Base-by-base conservation (phyloP, 2,888 invertebrate genomes). In the Cistogaster globosa region DNA sequence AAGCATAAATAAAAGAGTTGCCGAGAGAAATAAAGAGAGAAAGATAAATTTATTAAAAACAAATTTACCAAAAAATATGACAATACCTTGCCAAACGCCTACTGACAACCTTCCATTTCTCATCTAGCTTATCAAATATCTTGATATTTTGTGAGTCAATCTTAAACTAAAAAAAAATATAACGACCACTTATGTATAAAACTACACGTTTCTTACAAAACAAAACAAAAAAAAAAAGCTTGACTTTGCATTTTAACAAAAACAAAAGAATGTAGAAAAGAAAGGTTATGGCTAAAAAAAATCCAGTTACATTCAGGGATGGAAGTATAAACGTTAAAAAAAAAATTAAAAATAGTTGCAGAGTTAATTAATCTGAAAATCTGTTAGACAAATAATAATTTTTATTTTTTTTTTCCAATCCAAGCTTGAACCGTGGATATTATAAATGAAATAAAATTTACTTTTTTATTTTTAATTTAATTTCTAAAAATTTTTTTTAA, bases 271-370 rank as follows among this genome's bases (percentile, higher is more conserved):
- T 62, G 6, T 60, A 55, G 32, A 72, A 48, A 84, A 84, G 80
- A 80, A 84, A 80, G 76, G 72, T 80, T 71, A 76, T 62, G 75
- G 36, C 71, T 57, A 68, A 45, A 57, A 75, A 32, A 62, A 62
- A 69, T 57, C 51, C 76, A 26, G 68, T 68, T 68, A 53, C 16
- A 7, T 14, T 26, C 68, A 62, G 77, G 60, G 42, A 60, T 68
- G 77, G 58, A 60, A 26, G 58, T 16, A 8, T 57, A 5, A 32
- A 8, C 14, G 6, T 32, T 32, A 32, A 32, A 5, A 32, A 32
- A 6, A 32, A 5, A 7, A 2, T 26, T 26, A 26, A 26, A 26
- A 26, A 26, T 4, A 26, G 4, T 26, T 26, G 4, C 4, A 26
- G 26, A 26, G 26, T 26, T 26, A 4, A 26, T 26, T 26, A 26